Base-by-base conservation (phyloP, 2,888 invertebrate genomes). In the Amaurobius ferox region DNA sequence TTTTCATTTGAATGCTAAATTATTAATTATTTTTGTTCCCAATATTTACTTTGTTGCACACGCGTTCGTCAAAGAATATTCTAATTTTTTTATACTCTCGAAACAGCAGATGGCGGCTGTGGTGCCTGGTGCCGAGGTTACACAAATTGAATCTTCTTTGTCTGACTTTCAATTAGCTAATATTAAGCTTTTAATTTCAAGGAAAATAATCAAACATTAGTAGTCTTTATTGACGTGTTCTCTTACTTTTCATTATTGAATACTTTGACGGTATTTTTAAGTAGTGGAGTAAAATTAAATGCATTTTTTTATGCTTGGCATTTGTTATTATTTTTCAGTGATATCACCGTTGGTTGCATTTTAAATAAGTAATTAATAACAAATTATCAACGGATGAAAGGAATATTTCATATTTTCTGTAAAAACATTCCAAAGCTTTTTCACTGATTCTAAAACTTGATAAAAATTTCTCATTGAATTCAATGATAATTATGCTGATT, bases 21-120 rank as follows among this genome's bases (percentile, higher is more conserved):
- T 85, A 85, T 85, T 85, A 85, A 85, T 85, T 85, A 77, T 85
- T 85, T 85, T 77, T 77, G 62, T 77, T 55, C 66, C 39, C 30
- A 3, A 32, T 76, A 55, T 83, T 83, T 83, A 64, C 70, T 39
- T 44, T 67, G 30, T 39, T 66, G 73, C 39, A 39, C 26, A 61
- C 39, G 68, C 39, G 40, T 68, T 68, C 40, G 68, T 68, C 40
- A 68, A 68, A 68, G 39, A 39, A 26, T 40, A 68, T 68, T 68
- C 26, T 26, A 16, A 11, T 40, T 28, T 32, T 68, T 29, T n/a
- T 61, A 26, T 28, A 26, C 11, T 28, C 29, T 16, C 11, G 5
- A 55, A 23, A 55, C 55, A 55, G 23, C 55, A 55, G 55, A 55
- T 55, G 55, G 55, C 55, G 55, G 7, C 23, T 1, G 30, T 19